phyloP scores from a whole-genome alignment of 2,888 invertebrate genomes.

The Drosophila melanosoma region DNA sequence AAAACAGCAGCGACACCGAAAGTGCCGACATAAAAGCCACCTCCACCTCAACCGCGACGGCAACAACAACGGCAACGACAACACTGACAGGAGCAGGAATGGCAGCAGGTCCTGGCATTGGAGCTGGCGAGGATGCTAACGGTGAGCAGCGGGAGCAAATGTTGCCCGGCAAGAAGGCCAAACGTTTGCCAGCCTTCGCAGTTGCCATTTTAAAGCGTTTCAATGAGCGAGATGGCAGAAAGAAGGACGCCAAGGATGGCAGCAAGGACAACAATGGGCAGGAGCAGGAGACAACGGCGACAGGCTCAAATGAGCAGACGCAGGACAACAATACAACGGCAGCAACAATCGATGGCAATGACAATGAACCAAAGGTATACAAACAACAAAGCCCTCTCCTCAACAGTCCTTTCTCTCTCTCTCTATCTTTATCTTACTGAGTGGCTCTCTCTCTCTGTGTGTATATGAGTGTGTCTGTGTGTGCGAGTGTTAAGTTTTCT shows the following conservation, averaged over 20 bases:
- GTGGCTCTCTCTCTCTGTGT: slow-evolving; percentile 15
- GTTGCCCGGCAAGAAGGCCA: slow-evolving; percentile 68
- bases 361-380: slow-evolving; percentile 84
- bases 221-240: slow-evolving; percentile 78
- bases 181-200: slow-evolving; percentile 82
- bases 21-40: slow-evolving; percentile 87
- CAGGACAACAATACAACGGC: slow-evolving; percentile 53
- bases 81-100: slow-evolving; percentile 84
- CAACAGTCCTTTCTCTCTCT: slow-evolving; percentile 18
- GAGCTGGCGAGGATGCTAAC: slow-evolving; percentile 33
- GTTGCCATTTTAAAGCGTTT: slow-evolving; percentile 83
- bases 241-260: slow-evolving; percentile 56
- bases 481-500: slow-evolving; percentile 29
- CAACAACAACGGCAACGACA: slow-evolving; percentile 80
- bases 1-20: slow-evolving; percentile 88
- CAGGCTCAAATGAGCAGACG: slow-evolving; percentile 62
- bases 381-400: slow-evolving; percentile 42
- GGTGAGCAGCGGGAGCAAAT: slow-evolving; percentile 53
- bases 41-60: slow-evolving; percentile 80
- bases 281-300: slow-evolving; percentile 52
- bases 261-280: slow-evolving; percentile 48
- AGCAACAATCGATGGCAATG: slow-evolving; percentile 80
- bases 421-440: slow-evolving; percentile 6
- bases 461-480: slow-evolving; percentile 16
- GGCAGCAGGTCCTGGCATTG: slow-evolving; percentile 16